Evolutionary conservation across 2,797 vertebrate genomes (phyloP), one percentile per base, ranked within the genome.

Genomic region (Enteromius mattozi): DNA sequence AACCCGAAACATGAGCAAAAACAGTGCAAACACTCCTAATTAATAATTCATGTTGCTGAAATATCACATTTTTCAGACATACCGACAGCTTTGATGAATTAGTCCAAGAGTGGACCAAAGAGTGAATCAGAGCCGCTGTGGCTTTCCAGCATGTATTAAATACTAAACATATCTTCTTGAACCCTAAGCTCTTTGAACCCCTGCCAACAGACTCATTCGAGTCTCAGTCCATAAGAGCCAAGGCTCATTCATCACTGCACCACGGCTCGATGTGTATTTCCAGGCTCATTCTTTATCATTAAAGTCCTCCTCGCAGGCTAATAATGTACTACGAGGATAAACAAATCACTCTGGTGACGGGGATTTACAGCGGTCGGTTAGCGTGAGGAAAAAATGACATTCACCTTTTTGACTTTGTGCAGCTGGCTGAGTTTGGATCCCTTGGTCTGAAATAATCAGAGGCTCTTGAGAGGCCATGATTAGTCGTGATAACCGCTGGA

Each of bases 351-450:
- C 10, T 70, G 40, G 40, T 65, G 30, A 27, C 16, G 0, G 8
- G 10, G 59, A 85, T 74, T 17, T 2, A 72, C 59, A 75, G 45
- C 49, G 69, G 19, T 21, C 14, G 7, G 47, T 71, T 47, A 81
- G 35, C 4, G 2, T 61, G 7, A 47, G 74, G 45, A n/a, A 63
- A 66, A 84, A 88, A 66, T 33, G 24, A 13, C 0, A 19, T 37
- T 81, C 74, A 81, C 78, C 69, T 71, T 66, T 69, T 37, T 76
- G 72, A 86, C 85, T 71, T 70, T 71, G 19, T 35, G 51, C 78
- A 75, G 49, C 69, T 86, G 72, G 54, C 6, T 63, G 69, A 35
- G 21, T 70, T 74, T 78, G 70, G 30, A 77, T 81, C 61, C 49
- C 6, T 27, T 37, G 65, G 79, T 47, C 35, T 42, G n/a, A 63